Percentiles rank a stretch among this genome's conserved stretches.
Evolutionary conservation across 2,113 vertebrate species (phyloP).

Genomic region (Oreochromis spilurus): DNA sequence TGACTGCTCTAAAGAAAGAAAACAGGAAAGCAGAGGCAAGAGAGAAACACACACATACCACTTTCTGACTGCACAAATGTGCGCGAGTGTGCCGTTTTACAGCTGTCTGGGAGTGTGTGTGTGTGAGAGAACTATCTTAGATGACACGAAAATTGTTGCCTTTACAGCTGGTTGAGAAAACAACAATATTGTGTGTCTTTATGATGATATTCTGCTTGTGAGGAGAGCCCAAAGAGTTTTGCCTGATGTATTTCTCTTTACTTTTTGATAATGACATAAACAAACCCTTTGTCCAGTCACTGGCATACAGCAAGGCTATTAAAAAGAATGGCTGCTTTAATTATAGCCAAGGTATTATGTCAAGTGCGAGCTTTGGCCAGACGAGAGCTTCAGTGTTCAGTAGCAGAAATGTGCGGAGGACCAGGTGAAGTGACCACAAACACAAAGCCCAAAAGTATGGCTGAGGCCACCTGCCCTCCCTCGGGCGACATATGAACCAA

Average conservation of each 20-base stretch:
- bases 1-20: slow-evolving; percentile 44
- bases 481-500: slow-evolving; percentile 43
- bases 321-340: slow-evolving; percentile 22
- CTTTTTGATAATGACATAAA: neutral
- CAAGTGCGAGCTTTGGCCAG: slow-evolving; percentile 24
- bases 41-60: neutral
- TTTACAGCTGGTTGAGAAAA: neutral
- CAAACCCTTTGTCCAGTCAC: neutral
- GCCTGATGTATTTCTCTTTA: neutral
- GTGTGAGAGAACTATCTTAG: neutral
- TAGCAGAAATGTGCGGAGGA: neutral
- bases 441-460: slow-evolving; percentile 29
- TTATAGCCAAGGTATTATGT: slow-evolving; percentile 14
- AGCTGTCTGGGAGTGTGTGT: neutral
- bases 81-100: neutral
- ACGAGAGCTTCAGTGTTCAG: neutral
- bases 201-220: neutral
- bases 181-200: neutral
- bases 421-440: slow-evolving; percentile 21
- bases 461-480: slow-evolving; percentile 54
- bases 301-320: neutral
- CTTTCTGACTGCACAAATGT: neutral
- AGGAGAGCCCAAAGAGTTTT: neutral
- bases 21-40: neutral
- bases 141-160: neutral